phyloP scores from a whole-genome alignment of 2,888 invertebrate species.

The Hesperia comma region DNA sequence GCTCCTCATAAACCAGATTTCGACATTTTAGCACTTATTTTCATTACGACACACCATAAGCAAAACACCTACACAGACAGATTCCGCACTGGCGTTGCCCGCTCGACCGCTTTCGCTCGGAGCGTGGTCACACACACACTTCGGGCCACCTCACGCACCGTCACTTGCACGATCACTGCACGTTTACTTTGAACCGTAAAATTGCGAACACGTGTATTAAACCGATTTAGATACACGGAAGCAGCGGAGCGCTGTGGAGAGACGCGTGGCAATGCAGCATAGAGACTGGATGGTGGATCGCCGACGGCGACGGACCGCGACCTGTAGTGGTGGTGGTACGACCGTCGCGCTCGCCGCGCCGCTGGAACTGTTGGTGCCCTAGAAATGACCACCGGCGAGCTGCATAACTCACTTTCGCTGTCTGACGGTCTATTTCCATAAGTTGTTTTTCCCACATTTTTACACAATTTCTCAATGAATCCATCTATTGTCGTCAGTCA shows the following conservation, averaged over 20 bases:
- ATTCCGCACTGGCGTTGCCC: conserved; percentile 60
- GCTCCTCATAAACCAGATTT: conserved; percentile 77
- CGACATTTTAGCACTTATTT: conserved; percentile 79
- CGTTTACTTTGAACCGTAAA: conserved; percentile 25
- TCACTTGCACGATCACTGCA: conserved; percentile 45
- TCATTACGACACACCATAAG: conserved; percentile 76
- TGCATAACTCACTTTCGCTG: conserved; percentile 71
- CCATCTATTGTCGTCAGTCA: neutral
- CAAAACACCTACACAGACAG: conserved; percentile 73
- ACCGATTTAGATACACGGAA: conserved; percentile 29
- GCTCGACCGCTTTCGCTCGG: conserved; percentile 72
- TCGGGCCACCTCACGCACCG: conserved; percentile 51
- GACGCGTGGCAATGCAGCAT: conserved; percentile 44
- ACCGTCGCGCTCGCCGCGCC: conserved; percentile 40
- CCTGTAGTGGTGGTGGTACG: conserved; percentile 36
- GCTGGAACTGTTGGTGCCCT: conserved; percentile 54
- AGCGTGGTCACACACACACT: conserved; percentile 47
- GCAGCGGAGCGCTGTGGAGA: conserved; percentile 39
- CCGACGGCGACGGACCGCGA: conserved; percentile 43
- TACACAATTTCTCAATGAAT: conserved; percentile 9
- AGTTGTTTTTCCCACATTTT: conserved; percentile 14
- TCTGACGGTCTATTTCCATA: conserved; percentile 54
- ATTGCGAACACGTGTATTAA: conserved; percentile 14
- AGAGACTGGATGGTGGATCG: conserved; percentile 36
- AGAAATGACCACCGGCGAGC: conserved; percentile 61